Evolutionary conservation across 1,140 invertebrate genomes (phyloP), one percentile per base, ranked within the genome.

Genomic region (Cyclina sinensis): DNA sequence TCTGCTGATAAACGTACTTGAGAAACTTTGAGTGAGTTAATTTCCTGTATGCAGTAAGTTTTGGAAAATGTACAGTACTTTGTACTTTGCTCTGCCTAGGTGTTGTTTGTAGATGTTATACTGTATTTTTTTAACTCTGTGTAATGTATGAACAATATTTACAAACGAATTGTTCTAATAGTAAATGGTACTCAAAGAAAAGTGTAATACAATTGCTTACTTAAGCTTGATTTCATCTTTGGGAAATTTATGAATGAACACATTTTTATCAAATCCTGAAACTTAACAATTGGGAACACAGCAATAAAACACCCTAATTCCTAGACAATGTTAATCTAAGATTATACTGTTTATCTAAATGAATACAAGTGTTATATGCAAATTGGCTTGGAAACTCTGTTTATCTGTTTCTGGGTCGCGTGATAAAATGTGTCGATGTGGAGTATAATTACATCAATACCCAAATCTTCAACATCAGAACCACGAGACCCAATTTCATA

Each of bases 301-400:
- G 14, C 70, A 74, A 74, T 74, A 39, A 39, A 39, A 43, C 43
- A 74, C 70, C 2, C 39, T 74, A 74, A 74, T 74, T 43, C 5
- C 37, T 5, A 21, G 70, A 37, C 27, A 35, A 18, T 30, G 21
- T 30, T 73, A 73, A n/a, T n/a, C n/a, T n/a, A 9, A 7, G 16
- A 39, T 32, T n/a, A n/a, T n/a, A 24, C 70, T 74, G 37, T 24
- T 74, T 39, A 24, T 43, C 35, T n/a, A 9, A 9, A 27, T 21
- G 18, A 12, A 24, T 43, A 37, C 32, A 43, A 32, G 11, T 14
- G 37, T 1, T 14, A 43, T 5, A 35, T 35, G 16, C 30, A 43
- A 4, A 43, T 14, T 14, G 14, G 43, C 43, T 43, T 4, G 5
- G 14, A 14, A 43, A 43, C 43, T 43, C 43, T 43, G 43, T 43